Evolutionary conservation across 2,888 invertebrate genomes (phyloP).

Genomic region (Hydriomena furcata): DNA sequence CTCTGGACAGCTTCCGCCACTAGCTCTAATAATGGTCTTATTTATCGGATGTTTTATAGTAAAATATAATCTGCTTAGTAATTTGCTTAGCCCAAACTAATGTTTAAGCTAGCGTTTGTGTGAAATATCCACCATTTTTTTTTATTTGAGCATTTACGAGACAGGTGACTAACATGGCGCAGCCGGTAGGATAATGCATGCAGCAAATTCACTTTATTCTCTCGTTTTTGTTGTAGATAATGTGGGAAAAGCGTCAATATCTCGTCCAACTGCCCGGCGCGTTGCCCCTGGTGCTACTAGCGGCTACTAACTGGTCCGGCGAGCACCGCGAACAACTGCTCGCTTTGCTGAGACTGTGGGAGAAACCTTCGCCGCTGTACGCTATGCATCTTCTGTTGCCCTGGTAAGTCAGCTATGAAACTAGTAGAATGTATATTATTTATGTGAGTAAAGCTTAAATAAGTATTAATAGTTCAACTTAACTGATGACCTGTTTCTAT

Average conservation of each 20-base stretch:
- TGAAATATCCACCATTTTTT: too few species aligned
- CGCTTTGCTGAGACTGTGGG: constrained; percentile 94
- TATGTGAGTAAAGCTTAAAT: too few species aligned
- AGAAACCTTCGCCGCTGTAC: constrained; percentile 92
- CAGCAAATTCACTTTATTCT: background rate
- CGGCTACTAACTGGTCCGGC: constrained; percentile 96
- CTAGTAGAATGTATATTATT: too few species aligned
- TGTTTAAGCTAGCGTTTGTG: too few species aligned
- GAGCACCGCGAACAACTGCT: constrained; percentile 94
- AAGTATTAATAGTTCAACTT: too few species aligned
- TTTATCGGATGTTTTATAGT: too few species aligned
- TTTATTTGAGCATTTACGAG: background rate
- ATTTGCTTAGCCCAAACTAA: too few species aligned
- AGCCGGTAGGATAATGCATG: constrained; percentile 1
- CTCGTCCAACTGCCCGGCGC: constrained; percentile 92
- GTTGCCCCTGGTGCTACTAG: constrained; percentile 92
- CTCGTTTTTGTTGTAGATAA: constrained; percentile 73
- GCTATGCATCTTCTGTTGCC: constrained; percentile 96
- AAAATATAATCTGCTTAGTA: too few species aligned
- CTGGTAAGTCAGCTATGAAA: constrained; percentile 85
- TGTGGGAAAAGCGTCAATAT: constrained; percentile 98
- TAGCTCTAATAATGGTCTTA: too few species aligned
- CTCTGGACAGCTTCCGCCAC: too few species aligned
- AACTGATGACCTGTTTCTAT: too few species aligned
- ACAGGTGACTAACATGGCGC: background rate